Evolutionary conservation across 2,113 vertebrate genomes (phyloP).

Genomic region (Gambusia affinis): DNA sequence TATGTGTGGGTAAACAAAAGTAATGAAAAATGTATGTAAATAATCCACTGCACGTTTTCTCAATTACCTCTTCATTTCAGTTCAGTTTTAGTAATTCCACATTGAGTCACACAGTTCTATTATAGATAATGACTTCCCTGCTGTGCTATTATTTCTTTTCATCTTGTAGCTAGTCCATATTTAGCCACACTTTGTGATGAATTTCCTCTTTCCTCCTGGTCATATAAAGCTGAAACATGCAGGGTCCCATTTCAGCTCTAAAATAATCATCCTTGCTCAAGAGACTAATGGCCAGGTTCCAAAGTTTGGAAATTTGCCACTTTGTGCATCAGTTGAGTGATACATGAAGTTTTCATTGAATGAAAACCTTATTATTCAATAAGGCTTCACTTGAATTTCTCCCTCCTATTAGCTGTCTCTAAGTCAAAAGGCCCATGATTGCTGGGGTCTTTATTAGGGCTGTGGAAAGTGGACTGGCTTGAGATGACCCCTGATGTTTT

Average conservation of each 20-base stretch:
- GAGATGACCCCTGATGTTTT: slow-evolving; percentile 73
- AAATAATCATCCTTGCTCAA: slow-evolving; percentile 34
- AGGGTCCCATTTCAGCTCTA: slow-evolving; percentile 26
- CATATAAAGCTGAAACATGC: slow-evolving; percentile 24
- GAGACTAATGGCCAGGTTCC: slow-evolving; percentile 46
- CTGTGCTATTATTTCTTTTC: neutral
- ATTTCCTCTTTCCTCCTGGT: slow-evolving; percentile 18
- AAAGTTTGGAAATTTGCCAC: slow-evolving; percentile 56
- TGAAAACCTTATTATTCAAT: slow-evolving; percentile 49
- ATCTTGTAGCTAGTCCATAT: slow-evolving; percentile 3
- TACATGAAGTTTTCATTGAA: slow-evolving; percentile 54
- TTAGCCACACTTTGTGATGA: slow-evolving; percentile 1
- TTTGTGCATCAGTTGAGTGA: slow-evolving; percentile 54
- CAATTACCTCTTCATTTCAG: neutral
- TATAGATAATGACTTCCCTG: neutral
- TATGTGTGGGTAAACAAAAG: neutral
- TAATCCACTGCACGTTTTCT: neutral
- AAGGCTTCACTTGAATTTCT: slow-evolving; percentile 65
- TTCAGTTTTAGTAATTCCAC: neutral
- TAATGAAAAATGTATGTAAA: neutral
- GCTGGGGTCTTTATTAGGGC: slow-evolving; percentile 67
- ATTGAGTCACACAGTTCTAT: neutral
- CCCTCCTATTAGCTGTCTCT: slow-evolving; percentile 49
- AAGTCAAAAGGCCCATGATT: slow-evolving; percentile 63
- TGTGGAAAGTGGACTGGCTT: slow-evolving; percentile 63